Evolutionary conservation across 2,113 vertebrate species (phyloP).

Genomic region (Oophaga pumilio): DNA sequence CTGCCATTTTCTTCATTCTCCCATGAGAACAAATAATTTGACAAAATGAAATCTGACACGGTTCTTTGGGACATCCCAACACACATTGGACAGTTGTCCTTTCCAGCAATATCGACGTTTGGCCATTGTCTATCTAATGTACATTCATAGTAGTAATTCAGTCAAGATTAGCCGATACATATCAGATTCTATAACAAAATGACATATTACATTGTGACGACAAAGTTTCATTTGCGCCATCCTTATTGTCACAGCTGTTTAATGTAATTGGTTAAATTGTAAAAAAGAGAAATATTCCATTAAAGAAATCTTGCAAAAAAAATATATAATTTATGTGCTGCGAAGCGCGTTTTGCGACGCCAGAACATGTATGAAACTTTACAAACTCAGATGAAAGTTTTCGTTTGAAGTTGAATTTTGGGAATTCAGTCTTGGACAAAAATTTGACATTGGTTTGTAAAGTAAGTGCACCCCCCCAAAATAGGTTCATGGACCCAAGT

Average conservation of each 20-base stretch:
- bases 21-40: no score
- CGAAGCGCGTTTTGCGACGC: background rate
- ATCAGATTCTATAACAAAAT: background rate
- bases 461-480: conserved; percentile 1
- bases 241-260: background rate
- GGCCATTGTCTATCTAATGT: no score
- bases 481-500: background rate
- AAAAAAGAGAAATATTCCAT: background rate
- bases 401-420: background rate
- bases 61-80: no score
- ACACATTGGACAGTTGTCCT: no score
- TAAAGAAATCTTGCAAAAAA: background rate
- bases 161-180: no score
- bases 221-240: background rate
- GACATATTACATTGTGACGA: background rate
- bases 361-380: conserved; percentile 31
- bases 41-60: no score
- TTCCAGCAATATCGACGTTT: no score
- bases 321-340: conserved; percentile 22
- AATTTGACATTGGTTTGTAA: conserved; percentile 2
- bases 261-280: background rate
- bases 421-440: conserved; percentile 20
- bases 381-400: conserved; percentile 9
- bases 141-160: no score
- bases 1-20: no score